These are phyloP conservation scores for Pammene aurita DNA, from an alignment of 2,888 invertebrate genomes.

Conservation along the genomic window DNA sequence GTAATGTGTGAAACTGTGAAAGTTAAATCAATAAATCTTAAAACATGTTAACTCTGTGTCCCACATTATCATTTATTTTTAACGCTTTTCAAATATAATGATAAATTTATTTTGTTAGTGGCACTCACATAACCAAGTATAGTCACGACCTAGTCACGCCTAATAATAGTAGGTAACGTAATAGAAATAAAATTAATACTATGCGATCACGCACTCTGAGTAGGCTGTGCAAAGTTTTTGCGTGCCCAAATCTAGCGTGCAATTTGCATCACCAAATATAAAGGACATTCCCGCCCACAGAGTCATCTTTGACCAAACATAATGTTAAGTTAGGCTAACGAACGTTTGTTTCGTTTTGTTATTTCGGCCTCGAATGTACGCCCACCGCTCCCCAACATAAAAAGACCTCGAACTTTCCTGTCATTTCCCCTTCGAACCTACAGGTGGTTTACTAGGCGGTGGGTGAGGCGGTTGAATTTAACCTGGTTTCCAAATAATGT, in stretches of 20 bases:
- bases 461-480: constrained; percentile 41
- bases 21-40: constrained; percentile 10
- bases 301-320: constrained; percentile 48
- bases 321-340: constrained; percentile 47
- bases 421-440: constrained; percentile 35
- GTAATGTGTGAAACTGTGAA: constrained; percentile 9
- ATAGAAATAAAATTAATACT: constrained; percentile 18
- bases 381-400: constrained; percentile 58
- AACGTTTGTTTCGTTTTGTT: constrained; percentile 50
- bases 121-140: neutral
- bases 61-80: neutral
- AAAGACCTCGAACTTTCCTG: constrained; percentile 49
- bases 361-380: constrained; percentile 71
- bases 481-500: constrained; percentile 42
- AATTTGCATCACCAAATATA: constrained; percentile 55
- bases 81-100: neutral
- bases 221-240: constrained; percentile 49
- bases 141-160: constrained; percentile 20
- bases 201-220: constrained; percentile 24
- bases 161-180: constrained; percentile 30
- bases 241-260: constrained; percentile 49
- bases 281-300: constrained; percentile 57
- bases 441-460: constrained; percentile 21
- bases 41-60: neutral
- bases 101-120: neutral